These are phyloP conservation scores for Phoenicopterus ruber DNA, from an alignment of 2,113 vertebrate genomes.

Conservation along the genomic window DNA sequence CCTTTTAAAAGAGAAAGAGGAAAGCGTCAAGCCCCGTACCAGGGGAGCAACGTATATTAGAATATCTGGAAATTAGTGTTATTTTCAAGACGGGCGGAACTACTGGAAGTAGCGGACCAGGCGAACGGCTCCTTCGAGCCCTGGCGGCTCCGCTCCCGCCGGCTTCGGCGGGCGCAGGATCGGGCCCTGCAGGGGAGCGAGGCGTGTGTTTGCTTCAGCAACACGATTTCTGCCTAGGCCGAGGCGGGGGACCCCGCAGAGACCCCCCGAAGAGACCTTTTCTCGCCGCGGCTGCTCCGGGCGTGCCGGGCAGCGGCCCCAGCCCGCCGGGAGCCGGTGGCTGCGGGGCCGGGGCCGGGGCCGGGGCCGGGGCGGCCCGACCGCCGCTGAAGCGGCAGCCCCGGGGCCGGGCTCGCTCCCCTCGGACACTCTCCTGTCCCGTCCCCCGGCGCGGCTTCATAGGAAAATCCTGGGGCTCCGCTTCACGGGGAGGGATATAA, in stretches of 20 bases:
- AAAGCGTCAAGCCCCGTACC: background rate
- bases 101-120: background rate
- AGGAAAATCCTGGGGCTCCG: background rate
- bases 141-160: background rate
- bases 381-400: too few relatives aligned
- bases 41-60: background rate
- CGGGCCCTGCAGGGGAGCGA: background rate
- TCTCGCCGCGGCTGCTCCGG: accelerated
- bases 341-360: background rate
- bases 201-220: background rate
- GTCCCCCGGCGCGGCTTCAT: accelerated
- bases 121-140: background rate
- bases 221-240: background rate
- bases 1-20: background rate
- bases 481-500: background rate
- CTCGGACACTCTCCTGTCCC: background rate
- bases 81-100: background rate
- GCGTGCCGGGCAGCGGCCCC: background rate
- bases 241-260: background rate
- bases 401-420: background rate
- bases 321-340: background rate
- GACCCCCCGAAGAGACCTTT: accelerated
- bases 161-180: background rate
- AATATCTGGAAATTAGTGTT: background rate
- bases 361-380: too few relatives aligned